Conservation (phyloP, 2,888 invertebrate species). For the Pachydiplax longipennis region DNA sequence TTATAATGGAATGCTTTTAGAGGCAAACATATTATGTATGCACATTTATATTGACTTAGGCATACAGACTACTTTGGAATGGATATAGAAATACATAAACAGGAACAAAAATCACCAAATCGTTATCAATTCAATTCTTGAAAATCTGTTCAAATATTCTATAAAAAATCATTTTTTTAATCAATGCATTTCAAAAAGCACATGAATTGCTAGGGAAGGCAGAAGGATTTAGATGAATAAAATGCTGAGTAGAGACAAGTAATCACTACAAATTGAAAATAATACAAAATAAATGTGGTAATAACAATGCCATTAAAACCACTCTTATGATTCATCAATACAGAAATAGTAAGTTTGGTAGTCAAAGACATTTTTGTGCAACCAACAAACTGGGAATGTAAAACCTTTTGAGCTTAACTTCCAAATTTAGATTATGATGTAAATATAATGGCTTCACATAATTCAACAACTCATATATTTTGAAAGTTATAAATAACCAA, state of each 20-base stretch:
- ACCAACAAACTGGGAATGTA: neutral
- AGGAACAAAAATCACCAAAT: slow-evolving; percentile 21
- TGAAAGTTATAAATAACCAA: neutral
- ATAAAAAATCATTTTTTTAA: neutral
- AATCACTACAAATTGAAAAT: neutral
- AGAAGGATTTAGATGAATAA: neutral
- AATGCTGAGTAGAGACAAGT: neutral
- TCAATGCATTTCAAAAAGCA: neutral
- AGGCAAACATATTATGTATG: neutral
- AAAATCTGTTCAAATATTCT: neutral
- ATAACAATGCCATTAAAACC: neutral
- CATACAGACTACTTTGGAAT: slow-evolving; percentile 13
- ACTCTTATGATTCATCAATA: neutral
- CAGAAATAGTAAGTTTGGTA: neutral
- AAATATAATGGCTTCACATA: neutral
- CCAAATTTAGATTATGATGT: neutral
- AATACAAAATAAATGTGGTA: neutral
- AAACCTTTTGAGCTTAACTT: neutral
- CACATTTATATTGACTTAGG: neutral
- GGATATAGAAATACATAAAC: neutral
- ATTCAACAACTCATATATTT: neutral
- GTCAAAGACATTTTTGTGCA: neutral
- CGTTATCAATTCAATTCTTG: neutral
- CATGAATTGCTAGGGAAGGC: neutral
- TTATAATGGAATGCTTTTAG: neutral